Base-by-base conservation (phyloP, 2,113 vertebrate genomes). In the Thamnaconus septentrionalis region DNA sequence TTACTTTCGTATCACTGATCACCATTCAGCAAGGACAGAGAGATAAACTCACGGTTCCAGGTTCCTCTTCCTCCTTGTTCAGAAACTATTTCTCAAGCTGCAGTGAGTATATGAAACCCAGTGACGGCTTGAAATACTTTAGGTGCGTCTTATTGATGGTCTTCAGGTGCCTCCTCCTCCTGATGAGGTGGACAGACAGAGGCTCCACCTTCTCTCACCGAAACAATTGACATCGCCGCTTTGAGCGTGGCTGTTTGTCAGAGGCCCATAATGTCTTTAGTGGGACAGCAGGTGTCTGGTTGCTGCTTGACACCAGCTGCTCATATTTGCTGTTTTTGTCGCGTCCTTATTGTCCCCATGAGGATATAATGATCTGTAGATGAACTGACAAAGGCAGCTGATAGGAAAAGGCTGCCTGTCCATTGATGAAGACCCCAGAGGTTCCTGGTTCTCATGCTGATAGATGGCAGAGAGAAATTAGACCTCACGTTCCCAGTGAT, bases 31-130 rank as follows among this genome's bases (percentile, higher is more conserved):
- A 49, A 49, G 7, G 40, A 43, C n/a, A 54, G 31, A 4, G 9
- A 9, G 8, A 39, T n/a, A 47, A 63, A 88, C 87, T 87, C 84
- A 88, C 87, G 59, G 57, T 81, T 79, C 55, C 56, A 10, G 18
- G 18, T 61, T 54, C 47, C 63, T 51, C 51, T 71, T 50, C 12
- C 41, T 56, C 43, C 56, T 71, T 53, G 66, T 41, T 79, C 18
- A 56, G 53, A 79, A 56, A 47, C 41, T 48, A 31, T 73, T 3
- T 42, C 39, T 52, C 8, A 64, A 55, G 11, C 51, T 63, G 41
- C 40, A 64, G 58, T 58, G 67, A 61, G 46, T 79, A 64, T 72
- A 64, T 66, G 7, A 62, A 67, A 75, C 41, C 53, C 53, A 52
- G 50, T 56, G 3, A 42, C 18, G 57, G 54, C 50, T 72, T 66